phyloP scores from a whole-genome alignment of 2,888 invertebrate species.

The Rhagophthalmus giganteus region DNA sequence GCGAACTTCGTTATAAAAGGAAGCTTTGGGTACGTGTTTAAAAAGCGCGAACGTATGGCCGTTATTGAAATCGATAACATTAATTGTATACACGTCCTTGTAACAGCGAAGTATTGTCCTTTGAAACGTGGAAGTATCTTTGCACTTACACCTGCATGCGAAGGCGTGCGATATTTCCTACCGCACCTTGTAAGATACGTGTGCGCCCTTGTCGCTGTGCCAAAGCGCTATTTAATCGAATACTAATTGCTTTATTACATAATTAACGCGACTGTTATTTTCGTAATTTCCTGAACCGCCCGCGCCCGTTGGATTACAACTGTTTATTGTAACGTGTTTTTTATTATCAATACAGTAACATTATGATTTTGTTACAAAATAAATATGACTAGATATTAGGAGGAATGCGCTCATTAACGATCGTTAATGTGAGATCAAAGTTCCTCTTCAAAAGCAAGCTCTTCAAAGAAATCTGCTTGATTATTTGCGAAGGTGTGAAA shows the following conservation, averaged over 20 bases:
- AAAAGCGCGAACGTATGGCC: too few relatives aligned
- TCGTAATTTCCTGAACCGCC: conserved; percentile 9
- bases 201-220: conserved; percentile 28
- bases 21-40: too few relatives aligned
- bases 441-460: conserved; percentile 23
- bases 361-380: conserved; percentile 5
- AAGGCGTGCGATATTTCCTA: conserved; percentile 22
- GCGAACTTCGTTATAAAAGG: too few relatives aligned
- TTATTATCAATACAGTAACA: too few relatives aligned
- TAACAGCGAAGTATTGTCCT: conserved; percentile 34
- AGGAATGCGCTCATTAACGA: background rate
- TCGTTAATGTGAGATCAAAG: too few relatives aligned
- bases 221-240: conserved; percentile 21
- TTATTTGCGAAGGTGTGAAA: conserved; percentile 13
- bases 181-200: conserved; percentile 33
- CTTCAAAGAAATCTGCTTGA: conserved; percentile 27
- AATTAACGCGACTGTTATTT: conserved; percentile 13
- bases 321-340: too few relatives aligned
- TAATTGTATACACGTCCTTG: conserved; percentile 39
- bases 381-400: conserved; percentile 12
- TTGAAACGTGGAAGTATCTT: conserved; percentile 36
- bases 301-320: conserved; percentile 1
- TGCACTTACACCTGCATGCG: conserved; percentile 23
- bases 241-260: conserved; percentile 25
- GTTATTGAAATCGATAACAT: conserved; percentile 18